Evolutionary conservation across 2,797 vertebrate genomes (phyloP).

Genomic region (Rhinatrema bivittatum): DNA sequence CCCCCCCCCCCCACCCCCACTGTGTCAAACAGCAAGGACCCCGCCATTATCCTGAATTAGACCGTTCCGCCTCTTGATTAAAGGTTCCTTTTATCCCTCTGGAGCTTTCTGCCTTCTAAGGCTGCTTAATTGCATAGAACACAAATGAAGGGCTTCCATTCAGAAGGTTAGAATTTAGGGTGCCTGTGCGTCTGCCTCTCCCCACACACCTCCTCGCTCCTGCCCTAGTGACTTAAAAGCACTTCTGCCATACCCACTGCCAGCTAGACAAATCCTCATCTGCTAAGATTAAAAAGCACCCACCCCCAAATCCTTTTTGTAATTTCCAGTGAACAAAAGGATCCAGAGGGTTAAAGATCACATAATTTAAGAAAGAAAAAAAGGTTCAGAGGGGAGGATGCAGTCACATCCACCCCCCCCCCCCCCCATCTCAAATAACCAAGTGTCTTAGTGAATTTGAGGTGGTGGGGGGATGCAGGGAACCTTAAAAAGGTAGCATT

Average conservation of each 20-base stretch:
- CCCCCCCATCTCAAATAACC: no score
- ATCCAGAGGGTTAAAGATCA: neutral
- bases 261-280: conserved; percentile 27
- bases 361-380: neutral
- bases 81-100: conserved; percentile 44
- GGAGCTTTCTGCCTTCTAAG: conserved; percentile 41
- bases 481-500: no score
- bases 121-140: conserved; percentile 60
- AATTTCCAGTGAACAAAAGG: conserved; percentile 1
- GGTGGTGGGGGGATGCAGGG: no score
- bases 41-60: conserved; percentile 47
- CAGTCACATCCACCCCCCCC: neutral
- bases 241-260: conserved; percentile 16
- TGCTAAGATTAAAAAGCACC: neutral
- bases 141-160: conserved; percentile 66
- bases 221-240: conserved; percentile 15
- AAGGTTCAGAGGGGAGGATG: neutral
- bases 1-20: conserved; percentile 34
- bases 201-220: conserved; percentile 39
- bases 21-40: conserved; percentile 46
- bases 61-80: conserved; percentile 50
- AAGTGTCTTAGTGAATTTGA: neutral
- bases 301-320: neutral
- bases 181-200: conserved; percentile 68
- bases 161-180: conserved; percentile 67